These are phyloP conservation scores for Eretmochelys imbricata DNA, from an alignment of 2,113 vertebrate species.

Conservation along the genomic window DNA sequence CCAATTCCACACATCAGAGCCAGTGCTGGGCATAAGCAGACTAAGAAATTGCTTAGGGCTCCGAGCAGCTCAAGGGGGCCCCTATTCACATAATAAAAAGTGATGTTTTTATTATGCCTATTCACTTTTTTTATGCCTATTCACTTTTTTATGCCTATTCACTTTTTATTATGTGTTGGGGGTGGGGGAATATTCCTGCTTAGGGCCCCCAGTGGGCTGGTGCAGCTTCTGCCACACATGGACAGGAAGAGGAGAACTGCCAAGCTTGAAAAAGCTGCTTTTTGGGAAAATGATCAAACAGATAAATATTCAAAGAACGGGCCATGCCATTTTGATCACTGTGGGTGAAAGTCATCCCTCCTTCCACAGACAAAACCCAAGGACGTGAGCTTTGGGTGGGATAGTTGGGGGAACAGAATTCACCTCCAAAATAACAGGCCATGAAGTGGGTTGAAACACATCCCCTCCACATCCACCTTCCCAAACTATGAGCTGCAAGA, in stretches of 20 bases:
- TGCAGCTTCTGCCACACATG: not conserved
- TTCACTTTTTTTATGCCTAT: no score
- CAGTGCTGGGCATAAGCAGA: no score
- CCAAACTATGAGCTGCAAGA: not conserved
- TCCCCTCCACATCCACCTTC: not conserved
- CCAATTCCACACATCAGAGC: not conserved
- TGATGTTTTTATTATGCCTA: no score
- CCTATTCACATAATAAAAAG: no score
- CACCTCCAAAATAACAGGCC: not conserved
- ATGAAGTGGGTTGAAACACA: not conserved
- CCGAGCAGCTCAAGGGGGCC: no score
- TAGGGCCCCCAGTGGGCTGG: no score
- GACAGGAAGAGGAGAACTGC: conserved; percentile 19
- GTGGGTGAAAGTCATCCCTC: not conserved
- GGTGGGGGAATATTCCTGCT: no score
- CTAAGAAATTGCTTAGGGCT: no score
- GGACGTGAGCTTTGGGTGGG: not conserved
- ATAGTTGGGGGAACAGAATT: not conserved
- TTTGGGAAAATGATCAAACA: not conserved
- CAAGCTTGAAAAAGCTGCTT: not conserved
- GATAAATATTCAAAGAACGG: not conserved
- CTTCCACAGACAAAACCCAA: not conserved
- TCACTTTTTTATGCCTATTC: no score
- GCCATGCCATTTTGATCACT: not conserved
- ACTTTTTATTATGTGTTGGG: no score